Evolutionary conservation across 2,797 vertebrate species (phyloP), one percentile per base, ranked within the genome.

Genomic region (Dipus sagitta): DNA sequence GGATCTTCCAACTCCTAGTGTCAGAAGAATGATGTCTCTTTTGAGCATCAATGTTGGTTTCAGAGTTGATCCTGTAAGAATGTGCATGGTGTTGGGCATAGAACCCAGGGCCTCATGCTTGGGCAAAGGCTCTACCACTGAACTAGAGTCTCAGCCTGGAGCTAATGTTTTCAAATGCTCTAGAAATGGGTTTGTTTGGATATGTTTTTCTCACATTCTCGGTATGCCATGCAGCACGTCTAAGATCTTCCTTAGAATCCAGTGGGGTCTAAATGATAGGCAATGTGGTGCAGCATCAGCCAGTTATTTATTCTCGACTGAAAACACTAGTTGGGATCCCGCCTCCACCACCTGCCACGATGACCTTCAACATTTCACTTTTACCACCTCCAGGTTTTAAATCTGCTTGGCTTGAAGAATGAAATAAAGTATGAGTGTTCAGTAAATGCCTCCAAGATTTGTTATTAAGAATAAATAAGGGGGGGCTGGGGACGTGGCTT

Each of bases 341-440:
- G 26, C 3, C 34, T 5, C 28, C 3, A 7, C 11, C 15, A 38
- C 12, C 34, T 18, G 9, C 64, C 4, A 11, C 6, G 6, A 1
- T 1, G 9, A 78, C 18, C 42, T 42, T 2, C 18, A 47, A 24
- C 42, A 60, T 60, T 15, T 65, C 10, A 5, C 14, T 26, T 26
- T 77, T n/a, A 38, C 28, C 4, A 1, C 11, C 24, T 30, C 32
- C 28, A 15, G 30, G 20, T 12, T 28, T 72, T 78, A 42, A 3
- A 38, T 47, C 21, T 74, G 10, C 14, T 84, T 83, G 14, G 18
- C 26, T 54, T 47, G 85, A 23, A 65, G 58, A 65, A 64, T 10
- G 42, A 28, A 80, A 58, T 47, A 20, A 26, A n/a, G 3, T 14
- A 10, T 21, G 34, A 12, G n/a, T 34, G 8, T 67, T 15, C 4